Base-by-base conservation (phyloP, 2,113 vertebrate species). In the Alethe castanea region DNA sequence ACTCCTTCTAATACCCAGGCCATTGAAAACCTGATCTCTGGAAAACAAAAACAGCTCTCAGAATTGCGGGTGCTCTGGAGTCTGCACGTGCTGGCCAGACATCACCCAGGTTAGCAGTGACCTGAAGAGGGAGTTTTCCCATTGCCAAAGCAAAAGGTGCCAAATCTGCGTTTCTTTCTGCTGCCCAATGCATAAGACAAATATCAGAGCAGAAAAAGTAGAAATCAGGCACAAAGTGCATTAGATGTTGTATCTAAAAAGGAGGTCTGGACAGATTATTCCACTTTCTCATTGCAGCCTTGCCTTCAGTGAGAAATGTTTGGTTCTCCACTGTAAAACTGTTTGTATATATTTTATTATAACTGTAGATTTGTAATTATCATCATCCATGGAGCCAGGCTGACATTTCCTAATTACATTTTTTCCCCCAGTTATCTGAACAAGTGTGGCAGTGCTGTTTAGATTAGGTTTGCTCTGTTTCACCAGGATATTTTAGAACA, bases 401-500 rank as follows among this genome's bases (percentile, higher is more conserved):
- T 81, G 66, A 56, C 83, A 14, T 73, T 74, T 57, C 79, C 87
- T 90, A 95, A 93, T 96, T 91, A 83, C 56, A 38, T 40, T 60
- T 90, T 95, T 81, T 11, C 8, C 16, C 19, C 67, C 54, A n/a
- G 83, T 94, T 95, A 44, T 86, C 79, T 56, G 84, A 96, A 84
- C 82, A 94, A 96, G 62, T 57, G 61, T 81, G 72, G 92, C 82
- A 61, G 47, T 62, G 52, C 86, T 95, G 72, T 96, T 97, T 95
- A 95, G 91, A 82, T 85, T 62, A 89, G 73, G 95, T 88, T 96
- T 93, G 85, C 94, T 93, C 92, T 95, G 73, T 90, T 95, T 95
- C 90, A 87, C 95, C 77, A 78, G 91, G 94, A 95, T 96, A 60
- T 92, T 97, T 97, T 61, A 97, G 94, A 98, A 97, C 97, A 98